Percentiles rank a stretch among this genome's conserved stretches.
These are phyloP conservation scores for Ochropleura plecta DNA, from an alignment of 2,888 invertebrate genomes.

Conservation along the genomic window DNA sequence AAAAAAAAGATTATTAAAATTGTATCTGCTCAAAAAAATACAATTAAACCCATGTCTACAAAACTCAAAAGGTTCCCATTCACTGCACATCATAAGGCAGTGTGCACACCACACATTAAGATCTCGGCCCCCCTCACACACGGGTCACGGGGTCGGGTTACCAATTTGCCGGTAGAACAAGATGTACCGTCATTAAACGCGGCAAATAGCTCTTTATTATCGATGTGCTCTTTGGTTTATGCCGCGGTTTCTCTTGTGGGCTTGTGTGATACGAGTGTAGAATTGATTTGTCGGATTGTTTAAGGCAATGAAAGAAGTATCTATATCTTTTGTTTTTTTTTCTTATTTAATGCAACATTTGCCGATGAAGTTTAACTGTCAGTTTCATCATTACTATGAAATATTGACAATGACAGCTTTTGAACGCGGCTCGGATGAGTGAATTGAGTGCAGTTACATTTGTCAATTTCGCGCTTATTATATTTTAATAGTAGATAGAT, in stretches of 20 bases:
- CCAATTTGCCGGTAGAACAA: slow-evolving; percentile 81
- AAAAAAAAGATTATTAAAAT: not conserved
- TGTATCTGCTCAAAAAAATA: not conserved
- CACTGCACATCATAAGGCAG: slow-evolving; percentile 51
- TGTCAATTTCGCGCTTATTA: too few species aligned
- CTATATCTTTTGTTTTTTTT: not conserved
- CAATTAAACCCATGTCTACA: not conserved
- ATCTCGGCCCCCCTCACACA: slow-evolving; percentile 56
- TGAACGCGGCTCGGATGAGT: not conserved
- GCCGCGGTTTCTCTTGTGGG: slow-evolving; percentile 37
- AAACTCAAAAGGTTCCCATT: slow-evolving; percentile 24
- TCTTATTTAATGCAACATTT: not conserved
- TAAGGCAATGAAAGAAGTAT: not conserved
- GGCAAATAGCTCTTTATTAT: slow-evolving; percentile 68
- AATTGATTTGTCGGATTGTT: slow-evolving; percentile 20
- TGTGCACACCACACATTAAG: slow-evolving; percentile 55
- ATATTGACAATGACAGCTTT: not conserved
- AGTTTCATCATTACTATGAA: not conserved
- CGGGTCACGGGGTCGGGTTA: slow-evolving; percentile 77
- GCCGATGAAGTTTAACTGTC: not conserved
- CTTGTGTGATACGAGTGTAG: slow-evolving; percentile 17
- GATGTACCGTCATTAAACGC: slow-evolving; percentile 73
- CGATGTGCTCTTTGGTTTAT: slow-evolving; percentile 54
- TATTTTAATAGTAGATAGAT: too few species aligned
- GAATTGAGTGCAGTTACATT: too few species aligned